phyloP scores from a whole-genome alignment of 2,797 vertebrate species.

The Geotrypetes seraphini region DNA sequence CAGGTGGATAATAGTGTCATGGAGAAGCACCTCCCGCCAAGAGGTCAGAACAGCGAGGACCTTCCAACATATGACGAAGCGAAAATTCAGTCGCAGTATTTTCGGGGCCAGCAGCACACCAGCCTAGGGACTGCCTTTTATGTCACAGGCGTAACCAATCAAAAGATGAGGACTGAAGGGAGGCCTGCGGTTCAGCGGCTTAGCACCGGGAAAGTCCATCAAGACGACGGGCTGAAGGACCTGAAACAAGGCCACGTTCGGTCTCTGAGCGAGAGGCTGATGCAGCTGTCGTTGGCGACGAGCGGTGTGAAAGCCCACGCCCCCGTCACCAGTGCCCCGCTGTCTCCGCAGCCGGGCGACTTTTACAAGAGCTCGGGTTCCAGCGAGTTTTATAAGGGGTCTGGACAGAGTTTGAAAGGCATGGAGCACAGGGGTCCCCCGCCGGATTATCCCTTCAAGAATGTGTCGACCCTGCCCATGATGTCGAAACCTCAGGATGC shows the following conservation, averaged over 20 bases:
- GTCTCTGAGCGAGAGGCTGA: conserved; percentile 88
- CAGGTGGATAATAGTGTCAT: conserved; percentile 81
- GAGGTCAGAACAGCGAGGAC: conserved; percentile 76
- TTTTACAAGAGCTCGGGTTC: conserved; percentile 60
- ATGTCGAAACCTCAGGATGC: conserved; percentile 73
- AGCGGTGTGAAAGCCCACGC: conserved; percentile 91
- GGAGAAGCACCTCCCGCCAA: conserved; percentile 79
- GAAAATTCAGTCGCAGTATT: conserved; percentile 96
- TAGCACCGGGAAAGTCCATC: conserved; percentile 80
- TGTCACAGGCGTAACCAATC: conserved; percentile 76
- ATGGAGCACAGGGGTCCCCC: conserved; percentile 82
- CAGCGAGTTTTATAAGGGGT: conserved; percentile 82
- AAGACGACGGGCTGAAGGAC: conserved; percentile 93
- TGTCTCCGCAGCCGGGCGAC: conserved; percentile 71
- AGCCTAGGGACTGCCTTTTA: conserved; percentile 83
- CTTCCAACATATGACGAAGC: conserved; percentile 94
- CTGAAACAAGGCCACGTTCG: conserved; percentile 95
- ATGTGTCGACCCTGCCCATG: conserved; percentile 60
- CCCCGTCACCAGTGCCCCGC: conserved; percentile 78
- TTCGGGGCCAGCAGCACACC: conserved; percentile 75
- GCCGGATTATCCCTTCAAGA: conserved; percentile 90
- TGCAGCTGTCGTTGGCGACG: conserved; percentile 93
- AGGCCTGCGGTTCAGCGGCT: conserved; percentile 82
- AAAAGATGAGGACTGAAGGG: conserved; percentile 86
- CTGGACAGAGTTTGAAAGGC: conserved; percentile 49